A percentile compares a stretch with the other conserved stretches of the same genome.
Conservation (phyloP, 2,113 vertebrate species). For the Osmerus mordax region DNA sequence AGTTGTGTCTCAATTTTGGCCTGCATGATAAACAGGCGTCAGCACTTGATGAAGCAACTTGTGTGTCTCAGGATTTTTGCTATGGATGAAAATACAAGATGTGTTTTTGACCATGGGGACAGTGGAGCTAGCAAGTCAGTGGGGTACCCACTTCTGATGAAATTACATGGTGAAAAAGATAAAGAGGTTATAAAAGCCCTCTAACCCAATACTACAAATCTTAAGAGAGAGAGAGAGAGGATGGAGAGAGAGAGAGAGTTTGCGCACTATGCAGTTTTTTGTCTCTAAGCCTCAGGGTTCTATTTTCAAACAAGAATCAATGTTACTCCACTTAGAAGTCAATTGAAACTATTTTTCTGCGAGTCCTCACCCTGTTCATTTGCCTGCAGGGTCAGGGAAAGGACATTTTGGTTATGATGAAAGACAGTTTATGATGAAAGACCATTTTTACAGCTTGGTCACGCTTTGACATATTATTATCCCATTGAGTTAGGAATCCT, state of each 20-base stretch:
- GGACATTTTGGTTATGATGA: conserved; percentile 71
- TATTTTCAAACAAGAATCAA: conserved; percentile 64
- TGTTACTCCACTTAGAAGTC: conserved; percentile 66
- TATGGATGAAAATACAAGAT: too few relatives aligned
- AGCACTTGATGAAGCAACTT: too few relatives aligned
- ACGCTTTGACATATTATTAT: conserved; percentile 70
- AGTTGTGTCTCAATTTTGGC: too few relatives aligned
- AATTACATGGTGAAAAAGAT: too few relatives aligned
- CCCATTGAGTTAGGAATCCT: conserved; percentile 60
- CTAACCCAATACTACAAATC: background rate
- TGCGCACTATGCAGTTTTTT: conserved; percentile 3
- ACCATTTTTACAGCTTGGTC: conserved; percentile 67
- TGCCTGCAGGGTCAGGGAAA: conserved; percentile 66
- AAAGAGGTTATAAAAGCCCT: background rate
- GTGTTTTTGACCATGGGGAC: too few relatives aligned
- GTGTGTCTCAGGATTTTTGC: too few relatives aligned
- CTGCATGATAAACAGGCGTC: too few relatives aligned
- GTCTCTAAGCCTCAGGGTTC: conserved; percentile 45
- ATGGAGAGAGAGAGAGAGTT: background rate
- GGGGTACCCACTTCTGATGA: too few relatives aligned
- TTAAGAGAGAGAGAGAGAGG: conserved; percentile 12
- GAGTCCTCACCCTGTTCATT: conserved; percentile 62
- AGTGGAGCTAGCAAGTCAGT: too few relatives aligned
- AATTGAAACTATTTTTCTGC: conserved; percentile 70
- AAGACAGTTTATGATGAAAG: conserved; percentile 54